These are phyloP conservation scores for Euura lappo DNA, from an alignment of 1,140 invertebrate genomes.

Conservation along the genomic window DNA sequence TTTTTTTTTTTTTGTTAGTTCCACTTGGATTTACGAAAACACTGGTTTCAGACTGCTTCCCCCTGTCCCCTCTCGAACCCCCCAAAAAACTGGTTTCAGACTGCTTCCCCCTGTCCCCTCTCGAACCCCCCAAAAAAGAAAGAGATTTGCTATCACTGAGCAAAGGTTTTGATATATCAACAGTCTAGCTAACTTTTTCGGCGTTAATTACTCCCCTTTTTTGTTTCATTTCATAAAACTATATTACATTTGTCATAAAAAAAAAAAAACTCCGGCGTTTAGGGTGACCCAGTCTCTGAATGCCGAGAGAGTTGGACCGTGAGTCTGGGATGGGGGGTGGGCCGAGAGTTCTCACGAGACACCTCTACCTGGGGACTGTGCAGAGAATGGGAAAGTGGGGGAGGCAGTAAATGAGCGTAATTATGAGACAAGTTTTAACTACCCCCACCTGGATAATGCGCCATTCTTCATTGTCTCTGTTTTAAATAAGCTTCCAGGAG, in stretches of 20 bases:
- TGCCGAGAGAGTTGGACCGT: background rate
- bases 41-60: background rate
- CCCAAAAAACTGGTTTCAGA: background rate
- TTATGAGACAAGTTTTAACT: slow-evolving; percentile 60
- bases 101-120: background rate
- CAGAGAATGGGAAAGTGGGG: slow-evolving; percentile 17
- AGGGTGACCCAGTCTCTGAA: too few species aligned
- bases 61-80: background rate
- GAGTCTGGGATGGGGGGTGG: slow-evolving; percentile 17
- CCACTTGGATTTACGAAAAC: background rate
- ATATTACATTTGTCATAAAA: too few species aligned
- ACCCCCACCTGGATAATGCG: slow-evolving; percentile 52
- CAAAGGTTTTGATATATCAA: too few species aligned
- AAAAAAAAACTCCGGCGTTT: too few species aligned
- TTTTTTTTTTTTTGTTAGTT: background rate
- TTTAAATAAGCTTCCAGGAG: slow-evolving; percentile 53
- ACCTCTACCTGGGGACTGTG: slow-evolving; percentile 26
- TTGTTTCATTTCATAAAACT: too few species aligned
- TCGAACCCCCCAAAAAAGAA: too few species aligned
- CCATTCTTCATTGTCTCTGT: slow-evolving; percentile 55
- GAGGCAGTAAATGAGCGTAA: slow-evolving; percentile 55
- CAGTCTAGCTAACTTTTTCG: too few species aligned
- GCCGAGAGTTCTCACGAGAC: too few species aligned
- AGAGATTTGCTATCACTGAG: too few species aligned
- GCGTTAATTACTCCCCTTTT: too few species aligned